phyloP scores from a whole-genome alignment of 1,140 invertebrate genomes.

The Drosophila lowei region DNA sequence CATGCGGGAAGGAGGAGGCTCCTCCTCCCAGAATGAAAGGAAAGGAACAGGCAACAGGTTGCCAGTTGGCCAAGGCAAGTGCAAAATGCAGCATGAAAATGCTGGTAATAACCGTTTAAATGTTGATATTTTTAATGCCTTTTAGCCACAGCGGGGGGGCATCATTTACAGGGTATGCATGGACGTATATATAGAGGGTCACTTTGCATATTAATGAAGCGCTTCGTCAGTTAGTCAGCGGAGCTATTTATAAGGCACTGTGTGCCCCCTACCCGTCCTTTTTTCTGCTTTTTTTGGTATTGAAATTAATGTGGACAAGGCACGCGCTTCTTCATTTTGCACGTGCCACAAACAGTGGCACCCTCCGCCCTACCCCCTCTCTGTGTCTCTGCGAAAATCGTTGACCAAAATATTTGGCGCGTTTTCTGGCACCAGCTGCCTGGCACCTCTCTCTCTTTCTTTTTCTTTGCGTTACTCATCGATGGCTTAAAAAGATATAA shows the following conservation, averaged over 20 bases:
- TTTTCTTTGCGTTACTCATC: not conserved
- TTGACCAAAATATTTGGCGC: conserved; percentile 50
- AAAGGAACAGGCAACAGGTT: conserved; percentile 62
- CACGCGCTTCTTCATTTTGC: conserved; percentile 53
- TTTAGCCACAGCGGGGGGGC: conserved; percentile 12
- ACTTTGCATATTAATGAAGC: conserved; percentile 79
- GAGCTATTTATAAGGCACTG: conserved; percentile 54
- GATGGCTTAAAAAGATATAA: conserved; percentile 10
- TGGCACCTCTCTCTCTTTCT: conserved; percentile 4
- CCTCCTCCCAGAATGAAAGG: conserved; percentile 14
- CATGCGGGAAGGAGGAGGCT: too few relatives aligned
- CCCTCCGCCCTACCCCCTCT: conserved; percentile 4
- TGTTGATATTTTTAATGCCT: conserved; percentile 60
- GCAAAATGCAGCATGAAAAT: conserved; percentile 74
- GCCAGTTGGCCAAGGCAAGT: conserved; percentile 10
- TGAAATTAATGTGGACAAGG: conserved; percentile 57
- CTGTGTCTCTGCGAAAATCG: conserved; percentile 27
- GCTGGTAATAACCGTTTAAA: conserved; percentile 76
- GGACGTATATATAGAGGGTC: conserved; percentile 4
- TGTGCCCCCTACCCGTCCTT: not conserved
- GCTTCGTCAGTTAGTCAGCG: conserved; percentile 55
- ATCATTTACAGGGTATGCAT: too few relatives aligned
- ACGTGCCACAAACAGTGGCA: conserved; percentile 43
- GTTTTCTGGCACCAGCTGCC: conserved; percentile 38
- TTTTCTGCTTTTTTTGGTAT: not conserved